Evolutionary conservation across 2,888 invertebrate species (phyloP).

Genomic region (Sclerodermus sp.): DNA sequence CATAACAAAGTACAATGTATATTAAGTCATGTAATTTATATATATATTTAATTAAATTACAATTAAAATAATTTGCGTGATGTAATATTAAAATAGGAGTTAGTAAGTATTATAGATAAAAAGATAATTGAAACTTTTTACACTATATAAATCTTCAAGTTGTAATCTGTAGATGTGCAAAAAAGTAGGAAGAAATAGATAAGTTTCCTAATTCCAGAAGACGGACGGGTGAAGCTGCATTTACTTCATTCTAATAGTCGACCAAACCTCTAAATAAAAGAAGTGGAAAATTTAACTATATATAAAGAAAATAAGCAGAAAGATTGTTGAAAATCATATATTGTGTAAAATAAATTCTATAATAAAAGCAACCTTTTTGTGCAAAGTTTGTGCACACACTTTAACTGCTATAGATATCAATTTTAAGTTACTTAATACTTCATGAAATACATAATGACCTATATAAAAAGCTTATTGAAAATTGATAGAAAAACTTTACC

Average conservation of each 20-base stretch:
- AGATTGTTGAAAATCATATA: not conserved
- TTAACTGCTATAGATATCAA: not conserved
- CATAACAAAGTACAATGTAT: too few species aligned
- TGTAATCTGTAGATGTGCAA: conserved; percentile 16
- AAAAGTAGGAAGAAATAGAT: conserved; percentile 23
- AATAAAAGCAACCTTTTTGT: too few species aligned
- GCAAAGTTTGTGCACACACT: too few species aligned
- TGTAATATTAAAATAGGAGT: too few species aligned
- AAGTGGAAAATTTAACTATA: conserved; percentile 12
- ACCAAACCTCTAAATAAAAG: conserved; percentile 49
- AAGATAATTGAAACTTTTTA: not conserved
- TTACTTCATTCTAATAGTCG: conserved; percentile 43
- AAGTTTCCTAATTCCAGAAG: conserved; percentile 18
- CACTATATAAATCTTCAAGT: not conserved
- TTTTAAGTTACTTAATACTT: not conserved
- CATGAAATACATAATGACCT: not conserved
- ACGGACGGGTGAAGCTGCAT: conserved; percentile 22
- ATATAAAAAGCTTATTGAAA: not conserved
- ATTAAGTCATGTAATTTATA: too few species aligned
- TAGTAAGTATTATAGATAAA: not conserved
- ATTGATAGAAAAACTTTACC: conserved; percentile 30
- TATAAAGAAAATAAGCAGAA: too few species aligned
- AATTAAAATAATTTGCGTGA: too few species aligned
- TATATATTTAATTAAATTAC: too few species aligned
- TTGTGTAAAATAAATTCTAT: not conserved